Evolutionary conservation across 2,113 vertebrate genomes (phyloP), one percentile per base, ranked within the genome.

Genomic region (Sterrhoptilus dennistouni): DNA sequence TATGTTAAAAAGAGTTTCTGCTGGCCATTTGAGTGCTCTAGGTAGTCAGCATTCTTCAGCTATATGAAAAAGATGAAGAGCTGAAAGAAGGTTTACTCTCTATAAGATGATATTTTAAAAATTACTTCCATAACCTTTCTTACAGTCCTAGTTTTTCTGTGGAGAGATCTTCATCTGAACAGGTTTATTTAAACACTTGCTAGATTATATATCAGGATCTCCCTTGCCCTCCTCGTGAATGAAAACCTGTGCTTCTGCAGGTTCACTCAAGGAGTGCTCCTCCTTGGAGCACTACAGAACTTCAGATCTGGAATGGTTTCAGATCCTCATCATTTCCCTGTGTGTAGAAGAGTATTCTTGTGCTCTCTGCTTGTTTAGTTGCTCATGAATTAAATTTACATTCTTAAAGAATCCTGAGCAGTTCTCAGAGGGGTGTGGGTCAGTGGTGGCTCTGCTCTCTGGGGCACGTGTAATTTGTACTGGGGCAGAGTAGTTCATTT

Each of bases 311-410:
- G 64, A 79, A 50, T 89, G 47, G 44, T 77, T 90, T 94, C 80
- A 92, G 69, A 71, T 83, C 50, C 56, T 24, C 59, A 52, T 87
- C 13, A 70, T 82, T 78, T 90, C 80, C 72, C 53, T 82, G 17
- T 35, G 29, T 77, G 83, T 70, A 61, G 60, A 86, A 64, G 49
- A 87, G 83, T 89, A 76, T 83, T 84, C 61, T 52, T 71, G 36
- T 81, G 68, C 66, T 89, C 80, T 3, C 3, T 92, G 77, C 93
- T 95, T 95, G 79, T 92, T 96, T 78, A 93, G 90, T 87, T 94
- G 89, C 80, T 90, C 81, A 87, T 93, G 72, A 96, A 94, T 85
- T 35, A 81, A 36, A 90, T 95, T 75, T 89, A 64, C 92, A 95
- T 96, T 78, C 86, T 60, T 89, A 76, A 89, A 56, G 56, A 91